Evolutionary conservation across 2,888 invertebrate genomes (phyloP).

Genomic region (Monopis laevigella): DNA sequence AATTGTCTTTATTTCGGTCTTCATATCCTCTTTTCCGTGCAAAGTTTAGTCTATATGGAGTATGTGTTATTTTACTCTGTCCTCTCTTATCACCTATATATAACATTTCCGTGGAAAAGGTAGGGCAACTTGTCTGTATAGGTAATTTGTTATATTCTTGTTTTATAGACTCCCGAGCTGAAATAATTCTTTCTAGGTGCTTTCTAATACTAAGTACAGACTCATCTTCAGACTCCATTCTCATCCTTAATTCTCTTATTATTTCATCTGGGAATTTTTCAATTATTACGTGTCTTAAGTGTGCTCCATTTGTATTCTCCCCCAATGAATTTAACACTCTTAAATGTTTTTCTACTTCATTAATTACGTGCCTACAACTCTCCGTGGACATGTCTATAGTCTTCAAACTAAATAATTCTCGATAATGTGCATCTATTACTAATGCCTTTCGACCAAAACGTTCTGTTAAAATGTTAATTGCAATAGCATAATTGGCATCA

Average conservation of each 20-base stretch:
- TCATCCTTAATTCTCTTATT: conserved; percentile 19
- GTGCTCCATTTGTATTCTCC: neutral
- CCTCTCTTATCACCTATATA: neutral
- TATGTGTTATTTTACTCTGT: no score
- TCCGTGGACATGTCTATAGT: conserved; percentile 1
- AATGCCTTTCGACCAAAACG: conserved; percentile 16
- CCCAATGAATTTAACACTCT: neutral
- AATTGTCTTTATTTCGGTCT: neutral
- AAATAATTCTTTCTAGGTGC: conserved; percentile 14
- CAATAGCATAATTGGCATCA: conserved; percentile 19
- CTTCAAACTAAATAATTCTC: conserved; percentile 18
- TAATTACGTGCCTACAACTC: conserved; percentile 16
- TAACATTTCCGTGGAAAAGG: no score
- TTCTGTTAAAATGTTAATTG: conserved; percentile 18
- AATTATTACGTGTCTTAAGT: conserved; percentile 20
- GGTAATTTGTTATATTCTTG: neutral
- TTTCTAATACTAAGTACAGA: conserved; percentile 4
- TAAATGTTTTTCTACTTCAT: conserved; percentile 19
- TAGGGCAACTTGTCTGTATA: no score
- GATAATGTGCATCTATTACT: conserved; percentile 19
- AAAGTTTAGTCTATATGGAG: no score
- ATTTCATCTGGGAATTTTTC: conserved; percentile 21
- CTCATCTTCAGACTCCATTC: conserved; percentile 3
- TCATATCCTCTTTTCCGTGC: neutral
- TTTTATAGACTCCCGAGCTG: conserved; percentile 12